These are phyloP conservation scores for Esox masquinongy DNA, from an alignment of 2,797 vertebrate genomes.

Conservation along the genomic window DNA sequence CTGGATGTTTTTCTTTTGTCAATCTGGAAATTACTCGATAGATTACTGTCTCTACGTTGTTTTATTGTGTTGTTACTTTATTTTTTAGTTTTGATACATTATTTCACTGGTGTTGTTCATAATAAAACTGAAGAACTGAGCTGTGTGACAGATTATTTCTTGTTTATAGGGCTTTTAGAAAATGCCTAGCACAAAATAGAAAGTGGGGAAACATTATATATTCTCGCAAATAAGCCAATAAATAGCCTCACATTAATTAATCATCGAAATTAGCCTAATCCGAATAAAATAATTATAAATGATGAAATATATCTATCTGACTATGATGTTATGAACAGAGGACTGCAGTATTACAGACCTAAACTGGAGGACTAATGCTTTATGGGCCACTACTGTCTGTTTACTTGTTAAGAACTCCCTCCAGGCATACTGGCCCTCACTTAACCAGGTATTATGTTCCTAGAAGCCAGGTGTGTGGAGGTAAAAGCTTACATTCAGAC, in stretches of 20 bases:
- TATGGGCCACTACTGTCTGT: not conserved
- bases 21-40: not conserved
- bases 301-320: not conserved
- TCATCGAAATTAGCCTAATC: not conserved
- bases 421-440: conserved; percentile 8
- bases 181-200: not conserved
- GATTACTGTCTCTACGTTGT: not conserved
- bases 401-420: conserved; percentile 6
- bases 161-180: too few relatives aligned
- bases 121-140: not conserved
- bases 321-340: not conserved
- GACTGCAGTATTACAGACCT: not conserved
- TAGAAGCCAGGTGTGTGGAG: conserved; percentile 23
- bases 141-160: too few relatives aligned
- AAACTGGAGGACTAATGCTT: not conserved
- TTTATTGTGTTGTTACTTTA: not conserved
- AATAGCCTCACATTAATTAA: too few relatives aligned
- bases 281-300: not conserved
- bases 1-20: not conserved
- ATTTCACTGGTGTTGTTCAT: not conserved
- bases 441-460: conserved; percentile 28
- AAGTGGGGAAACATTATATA: not conserved
- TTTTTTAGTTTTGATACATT: not conserved
- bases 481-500: conserved; percentile 8
- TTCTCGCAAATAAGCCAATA: not conserved